Conservation (phyloP, 2,113 vertebrate species). For the Machaerirhynchus nigripectus region DNA sequence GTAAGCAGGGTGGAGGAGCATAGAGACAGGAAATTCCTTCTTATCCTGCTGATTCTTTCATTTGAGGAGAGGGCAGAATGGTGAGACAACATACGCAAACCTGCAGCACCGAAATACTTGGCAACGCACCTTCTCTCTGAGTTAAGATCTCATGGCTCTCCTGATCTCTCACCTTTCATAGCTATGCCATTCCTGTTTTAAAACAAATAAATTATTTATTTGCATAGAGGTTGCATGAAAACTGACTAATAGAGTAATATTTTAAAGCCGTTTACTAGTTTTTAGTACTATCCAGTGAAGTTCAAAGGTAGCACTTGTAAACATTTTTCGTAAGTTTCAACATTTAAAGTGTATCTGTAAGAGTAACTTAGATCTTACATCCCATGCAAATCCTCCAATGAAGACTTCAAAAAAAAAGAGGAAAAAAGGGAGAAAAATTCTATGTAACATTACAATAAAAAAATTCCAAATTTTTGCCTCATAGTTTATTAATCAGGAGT, state of each 20-base stretch:
- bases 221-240: not conserved
- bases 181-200: not conserved
- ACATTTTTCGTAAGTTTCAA: not conserved
- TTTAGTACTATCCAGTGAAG: not conserved
- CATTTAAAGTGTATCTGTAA: not conserved
- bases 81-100: not conserved
- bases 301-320: not conserved
- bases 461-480: not conserved
- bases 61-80: not conserved
- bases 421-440: not conserved
- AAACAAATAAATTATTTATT: not conserved
- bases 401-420: not conserved
- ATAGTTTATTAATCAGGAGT: not conserved
- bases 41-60: not conserved
- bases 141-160: not conserved
- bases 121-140: accelerated
- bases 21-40: not conserved
- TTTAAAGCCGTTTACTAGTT: not conserved
- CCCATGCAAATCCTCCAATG: not conserved
- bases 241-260: not conserved
- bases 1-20: not conserved
- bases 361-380: not conserved
- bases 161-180: not conserved
- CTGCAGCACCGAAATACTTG: accelerated
- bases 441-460: not conserved